Percentiles rank a stretch among this genome's conserved stretches.
These are phyloP conservation scores for Leptinotarsa texana DNA, from an alignment of 1,140 invertebrate species.

Conservation along the genomic window DNA sequence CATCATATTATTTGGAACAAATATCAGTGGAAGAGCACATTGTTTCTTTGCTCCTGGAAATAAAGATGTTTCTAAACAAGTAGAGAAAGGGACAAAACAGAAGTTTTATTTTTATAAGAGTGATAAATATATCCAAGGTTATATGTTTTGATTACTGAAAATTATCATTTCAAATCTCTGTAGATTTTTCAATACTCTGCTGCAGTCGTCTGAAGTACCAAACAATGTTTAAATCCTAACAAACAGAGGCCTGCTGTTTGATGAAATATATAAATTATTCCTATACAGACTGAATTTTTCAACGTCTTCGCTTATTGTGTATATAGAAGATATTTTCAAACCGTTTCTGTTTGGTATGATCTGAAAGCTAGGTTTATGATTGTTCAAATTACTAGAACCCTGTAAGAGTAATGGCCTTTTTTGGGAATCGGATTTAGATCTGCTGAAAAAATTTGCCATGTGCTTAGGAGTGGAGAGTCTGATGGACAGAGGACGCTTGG, in stretches of 20 bases:
- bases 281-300: conserved; percentile 52
- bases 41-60: too few species aligned
- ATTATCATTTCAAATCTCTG: neutral
- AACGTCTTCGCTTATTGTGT: conserved; percentile 55
- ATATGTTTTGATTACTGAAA: neutral
- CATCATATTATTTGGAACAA: too few species aligned
- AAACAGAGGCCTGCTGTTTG: conserved; percentile 55
- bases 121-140: too few species aligned
- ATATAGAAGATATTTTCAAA: conserved; percentile 59
- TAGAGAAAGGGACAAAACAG: too few species aligned
- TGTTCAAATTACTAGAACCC: conserved; percentile 38
- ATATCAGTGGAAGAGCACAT: too few species aligned
- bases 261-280: conserved; percentile 54
- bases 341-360: conserved; percentile 60
- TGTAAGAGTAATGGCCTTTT: conserved; percentile 52
- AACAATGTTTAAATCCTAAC: conserved; percentile 50
- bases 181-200: neutral
- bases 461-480: conserved; percentile 54
- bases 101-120: too few species aligned
- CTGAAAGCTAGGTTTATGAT: conserved; percentile 57
- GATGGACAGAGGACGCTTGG: conserved; percentile 57
- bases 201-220: neutral
- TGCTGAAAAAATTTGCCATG: conserved; percentile 48
- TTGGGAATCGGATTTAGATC: conserved; percentile 52
- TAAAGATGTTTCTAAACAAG: too few species aligned